Evolutionary conservation across 2,888 invertebrate species (phyloP).

Genomic region (Lamproptera curius): DNA sequence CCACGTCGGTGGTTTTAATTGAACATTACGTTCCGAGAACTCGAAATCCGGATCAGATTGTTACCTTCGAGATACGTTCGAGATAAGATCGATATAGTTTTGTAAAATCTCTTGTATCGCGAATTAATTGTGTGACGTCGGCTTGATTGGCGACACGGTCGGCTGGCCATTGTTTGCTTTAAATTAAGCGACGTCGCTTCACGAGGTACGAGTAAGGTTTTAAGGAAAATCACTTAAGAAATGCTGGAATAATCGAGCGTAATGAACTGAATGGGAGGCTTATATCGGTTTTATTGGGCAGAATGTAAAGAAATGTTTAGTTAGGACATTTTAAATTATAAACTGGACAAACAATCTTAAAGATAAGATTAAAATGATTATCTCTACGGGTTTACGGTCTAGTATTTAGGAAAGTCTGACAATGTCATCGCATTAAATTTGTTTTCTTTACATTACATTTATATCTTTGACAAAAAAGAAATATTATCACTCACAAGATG

Average conservation of each 20-base stretch:
- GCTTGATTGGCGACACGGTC: constrained; percentile 4
- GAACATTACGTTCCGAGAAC: constrained; percentile 49
- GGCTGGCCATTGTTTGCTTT: constrained; percentile 8
- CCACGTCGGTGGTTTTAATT: constrained; percentile 60
- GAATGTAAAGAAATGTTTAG: no score
- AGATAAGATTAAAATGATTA: no score
- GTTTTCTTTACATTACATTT: no score
- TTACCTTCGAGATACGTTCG: constrained; percentile 35
- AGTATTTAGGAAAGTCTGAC: no score
- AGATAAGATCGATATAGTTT: constrained; percentile 23
- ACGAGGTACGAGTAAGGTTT: neutral
- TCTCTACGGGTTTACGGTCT: no score
- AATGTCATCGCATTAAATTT: no score
- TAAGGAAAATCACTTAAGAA: no score
- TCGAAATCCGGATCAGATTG: constrained; percentile 33
- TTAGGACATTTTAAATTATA: no score
- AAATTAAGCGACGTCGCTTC: neutral
- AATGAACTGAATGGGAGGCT: no score
- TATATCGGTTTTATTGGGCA: no score
- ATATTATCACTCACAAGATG: neutral
- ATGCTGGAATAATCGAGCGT: no score
- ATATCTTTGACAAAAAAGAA: neutral
- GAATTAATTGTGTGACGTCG: constrained; percentile 16
- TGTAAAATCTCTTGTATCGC: constrained; percentile 4
- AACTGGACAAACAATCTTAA: no score